phyloP scores from a whole-genome alignment of 2,888 invertebrate species.

The Neocrepidodera transversa region DNA sequence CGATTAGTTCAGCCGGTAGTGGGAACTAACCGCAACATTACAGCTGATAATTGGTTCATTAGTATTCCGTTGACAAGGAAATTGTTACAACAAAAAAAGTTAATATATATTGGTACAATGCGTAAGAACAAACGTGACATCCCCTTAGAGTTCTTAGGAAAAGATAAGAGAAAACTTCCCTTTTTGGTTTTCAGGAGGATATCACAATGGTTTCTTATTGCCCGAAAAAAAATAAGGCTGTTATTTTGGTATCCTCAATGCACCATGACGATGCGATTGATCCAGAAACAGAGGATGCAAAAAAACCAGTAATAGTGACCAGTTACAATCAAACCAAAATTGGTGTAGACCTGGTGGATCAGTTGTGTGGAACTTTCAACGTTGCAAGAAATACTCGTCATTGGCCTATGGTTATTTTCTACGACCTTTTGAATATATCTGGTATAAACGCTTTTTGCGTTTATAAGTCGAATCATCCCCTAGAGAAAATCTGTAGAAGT shows the following conservation, averaged over 20 bases:
- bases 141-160: neutral
- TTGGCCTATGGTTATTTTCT: constrained; percentile 39
- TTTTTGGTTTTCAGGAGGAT: constrained; percentile 31
- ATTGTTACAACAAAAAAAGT: constrained; percentile 32
- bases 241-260: constrained; percentile 32
- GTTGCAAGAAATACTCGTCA: constrained; percentile 33
- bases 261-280: constrained; percentile 34
- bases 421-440: constrained; percentile 40
- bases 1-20: constrained; percentile 36
- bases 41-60: constrained; percentile 47
- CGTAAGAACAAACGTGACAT: constrained; percentile 17
- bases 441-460: constrained; percentile 36
- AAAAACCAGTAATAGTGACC: constrained; percentile 35
- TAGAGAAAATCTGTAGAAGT: too few relatives aligned
- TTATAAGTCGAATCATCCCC: neutral
- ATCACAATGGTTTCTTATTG: too few relatives aligned
- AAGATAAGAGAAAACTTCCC: constrained; percentile 26
- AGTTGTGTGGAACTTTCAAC: constrained; percentile 42
- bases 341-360: constrained; percentile 44
- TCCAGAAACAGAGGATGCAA: neutral
- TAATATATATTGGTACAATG: constrained; percentile 7
- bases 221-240: constrained; percentile 45
- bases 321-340: constrained; percentile 40
- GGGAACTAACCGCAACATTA: constrained; percentile 44
- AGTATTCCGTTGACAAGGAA: constrained; percentile 37